A percentile compares a stretch with the other conserved stretches of the same genome.
Evolutionary conservation across 2,888 invertebrate species (phyloP).

Genomic region (Drosophila kambysellisi): DNA sequence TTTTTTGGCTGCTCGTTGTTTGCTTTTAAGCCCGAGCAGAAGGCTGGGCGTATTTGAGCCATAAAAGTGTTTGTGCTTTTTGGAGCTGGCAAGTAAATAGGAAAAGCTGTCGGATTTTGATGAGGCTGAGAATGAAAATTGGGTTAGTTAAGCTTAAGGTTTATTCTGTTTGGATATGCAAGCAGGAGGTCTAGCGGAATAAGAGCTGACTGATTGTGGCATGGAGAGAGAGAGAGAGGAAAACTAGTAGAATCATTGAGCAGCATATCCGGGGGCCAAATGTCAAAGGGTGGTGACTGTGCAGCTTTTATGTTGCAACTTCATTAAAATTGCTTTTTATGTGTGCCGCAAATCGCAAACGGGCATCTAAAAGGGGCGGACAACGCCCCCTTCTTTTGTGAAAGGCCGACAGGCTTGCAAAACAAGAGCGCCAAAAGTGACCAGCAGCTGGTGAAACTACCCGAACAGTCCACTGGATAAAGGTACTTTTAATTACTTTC

Average conservation of each 20-base stretch:
- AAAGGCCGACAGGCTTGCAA: not conserved
- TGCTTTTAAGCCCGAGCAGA: conserved; percentile 17
- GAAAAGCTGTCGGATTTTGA: not conserved
- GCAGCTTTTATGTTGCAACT: conserved; percentile 72
- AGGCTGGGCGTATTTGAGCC: conserved; percentile 16
- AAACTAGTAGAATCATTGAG: conserved; percentile 3
- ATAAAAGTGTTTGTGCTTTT: conserved; percentile 63
- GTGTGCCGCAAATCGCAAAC: conserved; percentile 59
- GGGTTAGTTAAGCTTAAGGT: conserved; percentile 45
- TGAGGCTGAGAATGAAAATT: not conserved
- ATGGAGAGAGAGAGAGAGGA: not conserved
- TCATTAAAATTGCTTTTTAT: conserved; percentile 72
- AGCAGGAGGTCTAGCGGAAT: not conserved
- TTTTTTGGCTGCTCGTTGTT: conserved; percentile 14
- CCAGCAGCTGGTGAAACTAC: conserved; percentile 2
- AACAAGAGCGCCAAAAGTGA: conserved; percentile 11
- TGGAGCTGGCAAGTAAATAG: conserved; percentile 14
- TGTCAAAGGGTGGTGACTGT: conserved; percentile 39
- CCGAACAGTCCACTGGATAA: conserved; percentile 51
- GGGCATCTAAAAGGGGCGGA: conserved; percentile 38
- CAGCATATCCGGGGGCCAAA: conserved; percentile 29
- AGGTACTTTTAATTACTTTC: conserved; percentile 75
- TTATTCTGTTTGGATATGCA: conserved; percentile 52
- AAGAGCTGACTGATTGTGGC: conserved; percentile 2
- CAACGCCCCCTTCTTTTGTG: conserved; percentile 16